Base-by-base conservation (phyloP, 2,888 invertebrate species). In the Hirudinaria manillensis region DNA sequence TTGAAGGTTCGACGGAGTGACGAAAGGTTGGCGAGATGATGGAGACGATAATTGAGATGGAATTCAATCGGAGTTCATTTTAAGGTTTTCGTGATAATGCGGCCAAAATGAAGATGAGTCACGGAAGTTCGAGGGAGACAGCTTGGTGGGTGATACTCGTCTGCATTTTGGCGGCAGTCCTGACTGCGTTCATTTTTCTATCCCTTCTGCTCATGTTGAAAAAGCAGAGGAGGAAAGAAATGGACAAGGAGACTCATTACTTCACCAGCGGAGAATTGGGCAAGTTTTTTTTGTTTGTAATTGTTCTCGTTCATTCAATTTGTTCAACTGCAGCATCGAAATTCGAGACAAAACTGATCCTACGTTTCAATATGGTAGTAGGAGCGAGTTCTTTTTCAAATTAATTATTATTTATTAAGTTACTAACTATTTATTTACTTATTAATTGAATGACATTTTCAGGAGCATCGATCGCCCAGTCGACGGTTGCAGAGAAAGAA, bases 81-180 rank as follows among this genome's bases (percentile, higher is more conserved):
- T 61, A 7, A 61, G 61, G 61, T 24, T 61, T 61, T n/a, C 61
- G 61, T 27, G 61, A 61, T 19, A 45, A 45, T 45, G 45, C 45
- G 13, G 45, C 45, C 45, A 61, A 61, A 29, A 61, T 61, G 24
- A 24, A 61, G 29, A 61, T 61, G 24, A 27, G 24, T 24, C 24
- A 29, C 61, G 61, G 29, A 27, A 61, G 21, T n/a, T n/a, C 73
- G 27, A 27, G 32, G 13, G 65, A 73, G n/a, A 56, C 51, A 6
- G 27, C 73, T 34, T 73, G 73, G 73, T 73, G 73, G 73, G 55
- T 73, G 34, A 19, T 73, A 16, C 29, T 73, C 24, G 27, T 73
- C 24, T 34, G 55, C 29, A 38, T 65, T 45, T 24, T 73, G 36
- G 55, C 65, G 34, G 73, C 27, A 32, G 34, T 73, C n/a, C 34